Percentiles rank a stretch among this genome's conserved stretches.
Conservation (phyloP, 2,797 vertebrate species). For the Danio albolineatus region DNA sequence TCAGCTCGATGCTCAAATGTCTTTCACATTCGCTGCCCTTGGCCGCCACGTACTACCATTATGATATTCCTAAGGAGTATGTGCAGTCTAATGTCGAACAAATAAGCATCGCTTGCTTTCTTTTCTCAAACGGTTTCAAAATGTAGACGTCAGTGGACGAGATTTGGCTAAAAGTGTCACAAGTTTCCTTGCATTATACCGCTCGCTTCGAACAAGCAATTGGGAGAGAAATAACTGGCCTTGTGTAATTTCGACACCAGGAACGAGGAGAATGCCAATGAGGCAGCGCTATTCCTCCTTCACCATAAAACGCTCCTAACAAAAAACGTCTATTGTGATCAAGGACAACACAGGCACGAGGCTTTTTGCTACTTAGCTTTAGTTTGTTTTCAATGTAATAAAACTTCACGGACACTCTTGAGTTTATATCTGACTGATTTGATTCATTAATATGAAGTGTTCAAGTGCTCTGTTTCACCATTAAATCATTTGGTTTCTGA, state of each 20-base stretch:
- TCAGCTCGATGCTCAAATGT: conserved; percentile 29
- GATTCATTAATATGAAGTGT: conserved; percentile 18
- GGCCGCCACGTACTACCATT: conserved; percentile 13
- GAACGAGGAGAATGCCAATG: conserved; percentile 44
- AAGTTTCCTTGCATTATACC: conserved; percentile 36
- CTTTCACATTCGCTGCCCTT: conserved; percentile 31
- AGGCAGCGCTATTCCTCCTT: conserved; percentile 2
- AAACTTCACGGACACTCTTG: background rate
- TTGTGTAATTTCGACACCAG: conserved; percentile 19
- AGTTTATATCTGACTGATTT: background rate
- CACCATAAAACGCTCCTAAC: conserved; percentile 30
- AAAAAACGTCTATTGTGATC: background rate
- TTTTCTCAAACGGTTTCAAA: conserved; percentile 1
- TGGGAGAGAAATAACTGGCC: background rate
- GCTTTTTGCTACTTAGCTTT: conserved; percentile 15
- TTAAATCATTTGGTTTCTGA: conserved; percentile 3
- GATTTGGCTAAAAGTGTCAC: conserved; percentile 29
- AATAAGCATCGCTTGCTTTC: conserved; percentile 14
- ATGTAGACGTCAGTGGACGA: conserved; percentile 2
- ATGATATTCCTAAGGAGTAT: conserved; percentile 27
- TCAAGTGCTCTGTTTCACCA: too few relatives aligned
- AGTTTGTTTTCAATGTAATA: conserved; percentile 14
- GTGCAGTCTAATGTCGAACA: conserved; percentile 1
- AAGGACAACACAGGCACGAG: conserved; percentile 9
- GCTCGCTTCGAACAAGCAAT: conserved; percentile 22